These are phyloP conservation scores for Pediacus dermestoides DNA, from an alignment of 2,888 invertebrate species.

Conservation along the genomic window DNA sequence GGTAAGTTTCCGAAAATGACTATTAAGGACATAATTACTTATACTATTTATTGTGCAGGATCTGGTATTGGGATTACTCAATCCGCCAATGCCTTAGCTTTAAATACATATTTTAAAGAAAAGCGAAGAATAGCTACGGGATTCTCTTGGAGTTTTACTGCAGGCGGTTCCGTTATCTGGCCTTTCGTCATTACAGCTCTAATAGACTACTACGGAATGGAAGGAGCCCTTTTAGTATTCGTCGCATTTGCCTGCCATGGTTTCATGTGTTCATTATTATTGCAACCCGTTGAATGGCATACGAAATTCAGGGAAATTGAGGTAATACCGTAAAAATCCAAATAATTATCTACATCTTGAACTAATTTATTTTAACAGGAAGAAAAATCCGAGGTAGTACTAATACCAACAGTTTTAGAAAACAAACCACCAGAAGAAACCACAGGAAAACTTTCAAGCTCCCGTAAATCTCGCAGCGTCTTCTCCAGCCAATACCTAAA, in stretches of 20 bases:
- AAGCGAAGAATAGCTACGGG: constrained; percentile 69
- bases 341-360: not conserved
- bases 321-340: constrained; percentile 10
- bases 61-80: constrained; percentile 63
- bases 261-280: constrained; percentile 61
- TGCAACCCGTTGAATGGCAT: constrained; percentile 76
- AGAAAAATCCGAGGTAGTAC: constrained; percentile 14
- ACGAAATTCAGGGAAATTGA: constrained; percentile 49
- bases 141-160: constrained; percentile 68
- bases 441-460: constrained; percentile 8
- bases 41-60: constrained; percentile 55
- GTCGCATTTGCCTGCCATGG: constrained; percentile 66
- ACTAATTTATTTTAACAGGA: constrained; percentile 9
- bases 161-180: constrained; percentile 68
- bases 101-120: constrained; percentile 71
- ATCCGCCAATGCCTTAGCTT: constrained; percentile 66
- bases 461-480: constrained; percentile 49
- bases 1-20: constrained; percentile 52
- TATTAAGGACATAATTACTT: no score
- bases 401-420: constrained; percentile 21
- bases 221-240: constrained; percentile 64
- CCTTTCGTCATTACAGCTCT: constrained; percentile 66
- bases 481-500: constrained; percentile 64
- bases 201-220: constrained; percentile 60
- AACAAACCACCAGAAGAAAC: no score